phyloP scores from a whole-genome alignment of 2,888 invertebrate genomes.

The Agrenia bidenticulata region DNA sequence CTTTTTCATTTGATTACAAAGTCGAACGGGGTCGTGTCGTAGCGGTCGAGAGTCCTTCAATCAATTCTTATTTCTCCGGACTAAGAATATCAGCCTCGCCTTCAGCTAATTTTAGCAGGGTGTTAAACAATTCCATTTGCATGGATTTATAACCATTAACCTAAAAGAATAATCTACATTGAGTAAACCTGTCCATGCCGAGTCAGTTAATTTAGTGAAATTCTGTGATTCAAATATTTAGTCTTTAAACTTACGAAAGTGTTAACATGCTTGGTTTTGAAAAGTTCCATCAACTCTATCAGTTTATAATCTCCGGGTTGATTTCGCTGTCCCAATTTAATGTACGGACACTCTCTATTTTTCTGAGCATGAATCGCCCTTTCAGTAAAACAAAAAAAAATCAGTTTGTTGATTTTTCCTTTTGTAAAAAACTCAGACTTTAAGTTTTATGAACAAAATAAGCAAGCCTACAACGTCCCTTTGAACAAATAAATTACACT shows the following conservation, averaged over 20 bases:
- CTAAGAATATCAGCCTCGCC: too few relatives aligned
- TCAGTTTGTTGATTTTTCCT: not conserved
- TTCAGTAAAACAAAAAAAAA: not conserved
- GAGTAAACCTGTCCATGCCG: too few relatives aligned
- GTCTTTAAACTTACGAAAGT: not conserved
- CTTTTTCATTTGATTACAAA: too few relatives aligned
- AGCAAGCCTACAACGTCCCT: not conserved
- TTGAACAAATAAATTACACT: not conserved
- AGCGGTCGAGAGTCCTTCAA: too few relatives aligned
- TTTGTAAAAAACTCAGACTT: not conserved
- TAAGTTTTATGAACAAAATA: not conserved
- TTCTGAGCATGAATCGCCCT: not conserved
- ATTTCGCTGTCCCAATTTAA: slow-evolving; percentile 3
- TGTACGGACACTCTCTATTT: not conserved
- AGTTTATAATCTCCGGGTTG: not conserved
- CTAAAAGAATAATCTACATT: not conserved
- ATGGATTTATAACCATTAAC: not conserved
- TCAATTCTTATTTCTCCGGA: too few relatives aligned
- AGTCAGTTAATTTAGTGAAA: not conserved
- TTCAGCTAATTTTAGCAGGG: too few relatives aligned
- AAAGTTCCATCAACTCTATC: not conserved
- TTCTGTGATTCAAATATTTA: not conserved
- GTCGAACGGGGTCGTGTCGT: too few relatives aligned
- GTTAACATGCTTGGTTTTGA: not conserved
- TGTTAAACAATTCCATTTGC: not conserved